phyloP scores from a whole-genome alignment of 2,113 vertebrate species.

The Lagenorhynchus albirostris region DNA sequence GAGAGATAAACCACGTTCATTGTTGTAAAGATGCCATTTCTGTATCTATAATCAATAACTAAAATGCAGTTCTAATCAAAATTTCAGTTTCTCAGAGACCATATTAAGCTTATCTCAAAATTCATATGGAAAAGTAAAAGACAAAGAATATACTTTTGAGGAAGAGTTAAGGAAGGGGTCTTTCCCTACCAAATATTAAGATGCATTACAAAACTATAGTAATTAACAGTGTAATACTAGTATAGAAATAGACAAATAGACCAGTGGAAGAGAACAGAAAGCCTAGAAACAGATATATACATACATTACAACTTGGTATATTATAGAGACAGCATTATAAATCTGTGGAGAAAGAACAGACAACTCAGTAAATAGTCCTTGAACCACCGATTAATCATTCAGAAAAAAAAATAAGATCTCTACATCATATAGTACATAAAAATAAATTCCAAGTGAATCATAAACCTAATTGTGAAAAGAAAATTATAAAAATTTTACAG shows the following conservation, averaged over 20 bases:
- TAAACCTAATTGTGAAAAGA: background rate
- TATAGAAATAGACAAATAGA: background rate
- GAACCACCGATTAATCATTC: background rate
- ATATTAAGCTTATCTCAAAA: background rate
- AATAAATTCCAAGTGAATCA: slow-evolving; percentile 6
- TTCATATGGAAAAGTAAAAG: background rate
- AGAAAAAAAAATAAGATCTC: background rate
- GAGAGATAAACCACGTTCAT: background rate
- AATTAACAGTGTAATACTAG: background rate
- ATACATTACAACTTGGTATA: background rate
- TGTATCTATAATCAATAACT: slow-evolving; percentile 10
- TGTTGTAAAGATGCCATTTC: background rate
- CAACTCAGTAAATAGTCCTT: background rate
- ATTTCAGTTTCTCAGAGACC: background rate
- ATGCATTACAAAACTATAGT: background rate
- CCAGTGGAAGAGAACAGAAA: background rate
- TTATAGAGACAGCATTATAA: background rate
- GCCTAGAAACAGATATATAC: background rate
- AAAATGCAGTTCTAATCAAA: slow-evolving; percentile 24
- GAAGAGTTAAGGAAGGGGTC: background rate
- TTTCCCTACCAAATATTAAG: background rate
- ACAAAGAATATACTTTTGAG: background rate
- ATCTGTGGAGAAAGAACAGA: background rate
- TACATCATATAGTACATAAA: background rate
- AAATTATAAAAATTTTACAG: background rate